A percentile compares a stretch with the other conserved stretches of the same genome.
Conservation (phyloP, 2,113 vertebrate genomes). For the Microtus oregoni region DNA sequence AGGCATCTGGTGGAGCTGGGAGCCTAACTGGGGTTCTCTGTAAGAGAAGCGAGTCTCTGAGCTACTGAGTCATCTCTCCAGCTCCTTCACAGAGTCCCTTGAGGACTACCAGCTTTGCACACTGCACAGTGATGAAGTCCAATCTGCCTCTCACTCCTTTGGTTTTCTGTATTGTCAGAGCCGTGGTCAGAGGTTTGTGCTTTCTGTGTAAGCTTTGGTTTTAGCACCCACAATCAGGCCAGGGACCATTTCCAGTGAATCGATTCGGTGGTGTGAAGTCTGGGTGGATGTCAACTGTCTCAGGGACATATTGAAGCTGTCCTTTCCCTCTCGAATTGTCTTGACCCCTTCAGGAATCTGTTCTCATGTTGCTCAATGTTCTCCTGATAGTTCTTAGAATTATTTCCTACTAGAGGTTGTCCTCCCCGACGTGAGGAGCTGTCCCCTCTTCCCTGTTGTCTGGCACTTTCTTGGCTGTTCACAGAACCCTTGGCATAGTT, state of each 20-base stretch:
- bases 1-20: background rate
- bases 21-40: background rate
- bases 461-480: background rate
- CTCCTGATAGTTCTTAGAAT: background rate
- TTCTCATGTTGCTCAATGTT: background rate
- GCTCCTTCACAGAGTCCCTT: background rate
- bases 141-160: background rate
- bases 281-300: background rate
- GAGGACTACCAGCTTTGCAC: background rate
- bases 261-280: background rate
- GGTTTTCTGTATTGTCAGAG: background rate
- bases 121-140: background rate
- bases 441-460: too few species aligned
- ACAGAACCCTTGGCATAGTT: background rate
- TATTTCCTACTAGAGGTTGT: background rate
- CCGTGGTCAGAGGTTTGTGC: background rate
- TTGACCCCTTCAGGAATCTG: background rate
- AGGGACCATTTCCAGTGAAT: background rate
- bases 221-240: background rate
- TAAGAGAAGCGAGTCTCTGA: background rate
- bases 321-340: background rate
- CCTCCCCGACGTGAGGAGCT: background rate
- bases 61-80: background rate
- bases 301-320: background rate
- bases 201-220: background rate